Base-by-base conservation (phyloP, 2,113 vertebrate genomes). In the Crypturellus undulatus region DNA sequence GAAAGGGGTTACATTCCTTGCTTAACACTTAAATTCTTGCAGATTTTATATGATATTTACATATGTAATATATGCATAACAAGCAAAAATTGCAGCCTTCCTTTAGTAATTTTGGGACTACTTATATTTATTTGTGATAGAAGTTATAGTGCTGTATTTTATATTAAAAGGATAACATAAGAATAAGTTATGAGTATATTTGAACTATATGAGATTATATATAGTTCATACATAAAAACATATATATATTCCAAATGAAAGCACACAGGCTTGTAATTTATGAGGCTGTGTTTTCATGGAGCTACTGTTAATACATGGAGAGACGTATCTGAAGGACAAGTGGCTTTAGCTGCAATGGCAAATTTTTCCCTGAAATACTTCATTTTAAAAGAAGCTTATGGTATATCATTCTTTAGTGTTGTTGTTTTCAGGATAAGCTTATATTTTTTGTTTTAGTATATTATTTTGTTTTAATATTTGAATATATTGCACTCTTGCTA, bases 311-410 rank as follows among this genome's bases (percentile, higher is more conserved):
- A 60, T 34, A 69, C 51, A 88, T 6, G 15, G 60, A 67, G 11
- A 52, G 11, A 17, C 36, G 56, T 60, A 34, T 1, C 8, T 69
- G 10, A 64, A 28, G 15, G 28, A 56, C 15, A 30, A 30, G 54
- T 54, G 28, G 16, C 54, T 16, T 30, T 30, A 70, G 25, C 79
- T 32, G 34, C 10, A 45, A 8, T 62, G 15, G 12, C 51, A 71
- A 54, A 25, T 10, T 1, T 1, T 26, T 2, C 2, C 3, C 1
- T 54, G 30, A 56, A 56, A 30, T 56, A 56, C 54, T 56, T 56
- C 4, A 18, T 54, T 52, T 54, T 54, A 54, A 54, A 54, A 54
- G 52, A 28, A 38, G 38, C 38, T 38, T 38, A 38, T 38, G 38
- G 38, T 38, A 38, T 38, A 9, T 38, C 38, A 38, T 38, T 38